phyloP scores from a whole-genome alignment of 2,797 vertebrate species.

The Percopsis omiscomaycus region DNA sequence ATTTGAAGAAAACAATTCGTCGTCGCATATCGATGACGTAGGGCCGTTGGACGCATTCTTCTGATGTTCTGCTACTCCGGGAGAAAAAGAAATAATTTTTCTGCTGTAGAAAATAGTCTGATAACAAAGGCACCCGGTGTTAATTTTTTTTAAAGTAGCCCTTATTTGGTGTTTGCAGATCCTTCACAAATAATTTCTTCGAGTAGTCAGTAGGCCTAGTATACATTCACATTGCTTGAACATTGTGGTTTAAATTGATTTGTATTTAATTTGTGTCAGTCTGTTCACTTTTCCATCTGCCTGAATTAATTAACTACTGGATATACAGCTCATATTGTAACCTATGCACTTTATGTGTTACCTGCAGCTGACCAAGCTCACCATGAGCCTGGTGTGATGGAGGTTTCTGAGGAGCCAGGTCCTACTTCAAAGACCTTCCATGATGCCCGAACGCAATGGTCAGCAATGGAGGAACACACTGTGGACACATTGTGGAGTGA shows the following conservation, averaged over 20 bases:
- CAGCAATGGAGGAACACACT: neutral
- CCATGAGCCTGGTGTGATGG: neutral
- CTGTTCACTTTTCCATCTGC: neutral
- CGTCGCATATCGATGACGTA: slow-evolving; percentile 70
- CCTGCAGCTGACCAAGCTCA: too few relatives aligned
- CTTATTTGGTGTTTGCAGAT: too few relatives aligned
- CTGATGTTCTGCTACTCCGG: neutral
- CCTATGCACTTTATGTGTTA: neutral
- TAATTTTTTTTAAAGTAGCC: too few relatives aligned
- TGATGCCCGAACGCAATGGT: neutral
- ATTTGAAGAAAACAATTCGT: slow-evolving; percentile 59
- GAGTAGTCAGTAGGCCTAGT: too few relatives aligned
- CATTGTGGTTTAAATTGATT: too few relatives aligned
- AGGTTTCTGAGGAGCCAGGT: neutral
- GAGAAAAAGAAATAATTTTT: too few relatives aligned
- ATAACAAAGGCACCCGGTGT: too few relatives aligned
- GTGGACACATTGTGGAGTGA: neutral
- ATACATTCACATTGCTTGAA: too few relatives aligned
- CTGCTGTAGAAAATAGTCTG: too few relatives aligned
- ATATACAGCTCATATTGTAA: neutral
- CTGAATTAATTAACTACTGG: neutral
- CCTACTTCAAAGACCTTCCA: neutral
- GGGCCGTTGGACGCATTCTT: slow-evolving; percentile 8
- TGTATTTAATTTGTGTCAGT: neutral
- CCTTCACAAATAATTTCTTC: too few relatives aligned